A percentile compares a stretch with the other conserved stretches of the same genome.
These are phyloP conservation scores for Drosophila peninsularis DNA, from an alignment of 2,888 invertebrate genomes.

Conservation along the genomic window DNA sequence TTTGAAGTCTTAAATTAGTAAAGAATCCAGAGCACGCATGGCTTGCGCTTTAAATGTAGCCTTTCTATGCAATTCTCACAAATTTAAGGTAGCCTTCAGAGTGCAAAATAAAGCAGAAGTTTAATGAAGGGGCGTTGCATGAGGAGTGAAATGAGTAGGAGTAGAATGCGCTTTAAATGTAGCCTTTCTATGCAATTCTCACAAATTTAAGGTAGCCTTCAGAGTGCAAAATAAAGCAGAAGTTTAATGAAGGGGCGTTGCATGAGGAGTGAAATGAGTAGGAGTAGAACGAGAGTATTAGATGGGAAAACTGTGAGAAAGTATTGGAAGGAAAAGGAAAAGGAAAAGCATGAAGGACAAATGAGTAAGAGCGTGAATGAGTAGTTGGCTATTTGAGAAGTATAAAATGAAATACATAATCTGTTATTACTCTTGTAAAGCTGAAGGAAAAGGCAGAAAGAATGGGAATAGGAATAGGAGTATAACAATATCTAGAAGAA, in stretches of 20 bases:
- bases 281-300: no score
- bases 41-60: not conserved
- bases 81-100: not conserved
- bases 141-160: no score
- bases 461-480: no score
- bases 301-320: no score
- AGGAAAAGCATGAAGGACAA: not conserved
- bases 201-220: not conserved
- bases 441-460: not conserved
- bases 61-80: slow-evolving; percentile 4
- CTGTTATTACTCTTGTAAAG: no score
- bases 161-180: no score
- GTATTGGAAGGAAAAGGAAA: not conserved
- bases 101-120: no score
- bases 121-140: not conserved
- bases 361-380: no score
- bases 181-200: slow-evolving; percentile 1
- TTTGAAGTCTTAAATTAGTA: no score
- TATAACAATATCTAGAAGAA: no score
- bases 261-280: no score
- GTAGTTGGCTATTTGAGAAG: not conserved
- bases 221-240: no score
- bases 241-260: not conserved
- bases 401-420: not conserved
- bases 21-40: not conserved